Conservation (phyloP, 2,888 invertebrate species). For the Epistrophella euchroma region DNA sequence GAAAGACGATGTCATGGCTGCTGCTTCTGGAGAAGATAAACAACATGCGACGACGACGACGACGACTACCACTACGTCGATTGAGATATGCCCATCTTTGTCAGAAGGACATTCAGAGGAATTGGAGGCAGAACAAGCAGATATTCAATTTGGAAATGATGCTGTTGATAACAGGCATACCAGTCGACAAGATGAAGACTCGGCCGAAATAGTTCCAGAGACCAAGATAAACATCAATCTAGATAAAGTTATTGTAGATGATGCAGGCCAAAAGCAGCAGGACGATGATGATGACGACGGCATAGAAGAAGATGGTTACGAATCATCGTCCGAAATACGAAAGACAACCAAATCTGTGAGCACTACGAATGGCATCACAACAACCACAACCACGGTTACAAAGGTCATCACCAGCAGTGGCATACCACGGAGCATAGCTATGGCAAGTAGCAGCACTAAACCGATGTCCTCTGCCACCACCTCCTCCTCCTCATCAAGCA, state of each 20-base stretch:
- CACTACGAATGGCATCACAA: constrained; percentile 79
- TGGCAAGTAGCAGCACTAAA: constrained; percentile 38
- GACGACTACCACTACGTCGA: background rate
- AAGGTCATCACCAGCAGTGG: constrained; percentile 82
- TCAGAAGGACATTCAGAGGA: constrained; percentile 31
- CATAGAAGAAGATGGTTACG: constrained; percentile 51
- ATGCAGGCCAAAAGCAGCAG: constrained; percentile 24
- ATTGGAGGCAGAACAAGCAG: constrained; percentile 28
- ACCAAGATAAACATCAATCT: constrained; percentile 49
- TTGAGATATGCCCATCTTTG: constrained; percentile 26
- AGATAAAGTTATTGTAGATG: constrained; percentile 42
- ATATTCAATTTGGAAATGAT: constrained; percentile 53
- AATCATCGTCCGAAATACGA: constrained; percentile 61
- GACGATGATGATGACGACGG: constrained; percentile 2
- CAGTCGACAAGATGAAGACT: constrained; percentile 37
- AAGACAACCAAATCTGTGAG: constrained; percentile 79
- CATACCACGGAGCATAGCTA: constrained; percentile 78
- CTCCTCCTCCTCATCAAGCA: background rate
- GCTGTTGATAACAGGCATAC: constrained; percentile 25
- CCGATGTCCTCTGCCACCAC: constrained; percentile 5
- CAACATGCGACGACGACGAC: constrained; percentile 28
- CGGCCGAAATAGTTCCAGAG: constrained; percentile 28
- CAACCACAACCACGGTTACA: constrained; percentile 82
- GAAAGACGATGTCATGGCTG: constrained; percentile 33
- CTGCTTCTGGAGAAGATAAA: constrained; percentile 44